Conservation (phyloP, 2,888 invertebrate species). For the Heliconius erato region DNA sequence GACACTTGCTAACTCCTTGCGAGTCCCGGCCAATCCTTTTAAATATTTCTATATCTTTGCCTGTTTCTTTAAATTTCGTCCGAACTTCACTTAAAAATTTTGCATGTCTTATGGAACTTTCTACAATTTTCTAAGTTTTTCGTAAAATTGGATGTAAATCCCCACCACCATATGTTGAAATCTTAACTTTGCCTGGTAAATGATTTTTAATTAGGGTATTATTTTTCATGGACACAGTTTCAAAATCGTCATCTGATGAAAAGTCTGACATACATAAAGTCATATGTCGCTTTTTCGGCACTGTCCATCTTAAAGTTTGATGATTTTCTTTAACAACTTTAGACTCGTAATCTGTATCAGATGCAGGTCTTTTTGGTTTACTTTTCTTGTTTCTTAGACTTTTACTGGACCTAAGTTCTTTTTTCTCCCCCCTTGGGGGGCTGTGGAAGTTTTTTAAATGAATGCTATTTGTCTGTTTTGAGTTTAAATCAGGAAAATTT, state of each 20-base stretch:
- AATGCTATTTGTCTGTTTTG: constrained; percentile 72
- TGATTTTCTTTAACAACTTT: constrained; percentile 67
- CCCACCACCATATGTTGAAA: constrained; percentile 80
- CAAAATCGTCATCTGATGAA: constrained; percentile 77
- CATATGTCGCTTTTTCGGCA: constrained; percentile 78
- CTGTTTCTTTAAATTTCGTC: not conserved
- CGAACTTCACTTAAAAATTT: not conserved
- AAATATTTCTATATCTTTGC: not conserved
- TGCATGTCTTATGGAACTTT: not conserved
- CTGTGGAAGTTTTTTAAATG: constrained; percentile 85
- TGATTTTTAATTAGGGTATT: constrained; percentile 71
- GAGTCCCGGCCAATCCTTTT: not conserved
- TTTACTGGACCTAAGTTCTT: constrained; percentile 75
- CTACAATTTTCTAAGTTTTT: constrained; percentile 64
- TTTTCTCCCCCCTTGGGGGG: constrained; percentile 85
- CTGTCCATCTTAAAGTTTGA: constrained; percentile 73
- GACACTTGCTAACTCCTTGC: not conserved
- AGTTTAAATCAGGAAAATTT: constrained; percentile 79
- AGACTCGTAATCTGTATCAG: constrained; percentile 79
- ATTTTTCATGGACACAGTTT: constrained; percentile 69
- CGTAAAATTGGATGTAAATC: constrained; percentile 78
- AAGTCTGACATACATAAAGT: constrained; percentile 76
- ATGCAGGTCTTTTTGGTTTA: constrained; percentile 74
- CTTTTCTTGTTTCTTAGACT: constrained; percentile 65
- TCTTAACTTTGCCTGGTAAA: constrained; percentile 67